Base-by-base conservation (phyloP, 2,888 invertebrate genomes). In the Pyrochroa serraticornis region DNA sequence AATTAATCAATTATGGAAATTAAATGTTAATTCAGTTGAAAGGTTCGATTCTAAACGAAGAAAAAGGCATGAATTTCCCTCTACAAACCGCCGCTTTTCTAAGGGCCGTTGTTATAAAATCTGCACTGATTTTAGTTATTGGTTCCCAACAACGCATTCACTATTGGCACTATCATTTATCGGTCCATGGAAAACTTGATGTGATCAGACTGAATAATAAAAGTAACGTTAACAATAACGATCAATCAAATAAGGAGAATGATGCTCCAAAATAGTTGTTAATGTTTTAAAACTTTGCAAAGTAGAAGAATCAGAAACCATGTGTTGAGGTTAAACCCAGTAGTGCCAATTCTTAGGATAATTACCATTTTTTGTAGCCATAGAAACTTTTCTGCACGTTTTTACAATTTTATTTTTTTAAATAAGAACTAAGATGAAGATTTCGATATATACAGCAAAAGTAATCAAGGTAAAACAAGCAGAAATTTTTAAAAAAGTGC, bases 31-130 rank as follows among this genome's bases (percentile, higher is more conserved):
- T 73, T 62, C 48, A 77, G 77, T 59, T 69, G 38, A 66, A 66
- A 35, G 77, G 77, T 38, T 69, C 70, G 22, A 72, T 78, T 59
- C 58, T 78, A 62, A 77, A 77, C 61, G 67, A 73, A 53, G 75
- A 75, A 56, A 45, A 57, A 36, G 72, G 66, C 32, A 72, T 77
- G 65, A 72, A 74, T 54, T 60, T 64, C 52, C 65, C 59, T 12
- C 52, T 73, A 33, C 74, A 75, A 65, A 66, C 74, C 22, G 64
- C 70, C 38, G 64, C 68, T 12, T 75, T 74, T 61, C 59, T 76
- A 36, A 68, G 69, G 52, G 66, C 71, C 6, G 49, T 74, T 38
- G 46, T 57, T 12, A 58, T 54, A 7, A 45, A 45, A 8, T 52
- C 58, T 42, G 51, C 54, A 49, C 55, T 67, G 7, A 63, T 71